Percentiles rank a stretch among this genome's conserved stretches.
Evolutionary conservation across 2,797 vertebrate species (phyloP).

Genomic region (Brachyalestes nurse): DNA sequence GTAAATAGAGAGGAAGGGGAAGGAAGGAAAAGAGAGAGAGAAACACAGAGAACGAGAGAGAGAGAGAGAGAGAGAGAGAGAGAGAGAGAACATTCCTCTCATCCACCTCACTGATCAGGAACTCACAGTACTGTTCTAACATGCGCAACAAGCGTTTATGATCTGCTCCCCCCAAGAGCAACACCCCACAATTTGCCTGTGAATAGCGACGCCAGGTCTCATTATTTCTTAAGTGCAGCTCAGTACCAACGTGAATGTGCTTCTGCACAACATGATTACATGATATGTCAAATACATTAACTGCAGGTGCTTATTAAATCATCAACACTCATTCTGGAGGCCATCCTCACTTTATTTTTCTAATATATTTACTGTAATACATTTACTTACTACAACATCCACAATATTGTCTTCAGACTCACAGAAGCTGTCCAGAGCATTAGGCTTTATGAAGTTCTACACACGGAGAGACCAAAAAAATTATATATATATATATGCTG

Average conservation of each 20-base stretch:
- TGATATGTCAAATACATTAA: not conserved
- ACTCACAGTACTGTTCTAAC: constrained; percentile 69
- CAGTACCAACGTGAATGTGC: not conserved
- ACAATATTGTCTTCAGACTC: not conserved
- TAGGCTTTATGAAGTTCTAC: not conserved
- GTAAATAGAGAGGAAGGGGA: constrained; percentile 40
- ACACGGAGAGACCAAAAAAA: too few relatives aligned
- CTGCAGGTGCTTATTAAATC: not conserved
- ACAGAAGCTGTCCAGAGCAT: not conserved
- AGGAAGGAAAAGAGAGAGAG: constrained; percentile 50
- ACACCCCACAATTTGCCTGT: constrained; percentile 33
- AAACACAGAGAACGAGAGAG: constrained; percentile 41
- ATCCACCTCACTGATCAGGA: constrained; percentile 58
- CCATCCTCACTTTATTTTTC: too few relatives aligned
- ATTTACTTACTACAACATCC: not conserved
- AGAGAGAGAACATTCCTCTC: constrained; percentile 45
- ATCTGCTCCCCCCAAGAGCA: constrained; percentile 65
- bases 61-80: constrained; percentile 52
- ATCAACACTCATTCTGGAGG: not conserved
- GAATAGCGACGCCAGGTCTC: constrained; percentile 3
- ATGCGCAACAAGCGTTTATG: constrained; percentile 66
- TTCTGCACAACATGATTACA: not conserved
- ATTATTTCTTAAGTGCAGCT: not conserved
- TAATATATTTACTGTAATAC: not conserved
- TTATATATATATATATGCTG: too few relatives aligned